Evolutionary conservation across 2,888 invertebrate genomes (phyloP), one percentile per base, ranked within the genome.

Genomic region (Tachina fera): DNA sequence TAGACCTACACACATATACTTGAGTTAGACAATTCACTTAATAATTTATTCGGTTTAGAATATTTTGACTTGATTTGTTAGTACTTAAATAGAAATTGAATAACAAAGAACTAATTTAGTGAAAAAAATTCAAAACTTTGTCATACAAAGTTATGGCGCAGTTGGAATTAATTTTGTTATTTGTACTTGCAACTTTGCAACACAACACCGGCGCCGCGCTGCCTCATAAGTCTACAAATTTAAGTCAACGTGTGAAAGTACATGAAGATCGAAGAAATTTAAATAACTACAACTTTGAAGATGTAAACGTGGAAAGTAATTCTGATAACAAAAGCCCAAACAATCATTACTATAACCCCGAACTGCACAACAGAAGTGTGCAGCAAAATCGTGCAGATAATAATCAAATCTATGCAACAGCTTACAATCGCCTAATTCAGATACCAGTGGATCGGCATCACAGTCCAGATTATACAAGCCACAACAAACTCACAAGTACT

Each of bases 271-370:
- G 80, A 5, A 49, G 43, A 19, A 71, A 63, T 45, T 76, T 84
- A n/a, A 80, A 84, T 41, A 72, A 76, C 31, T 72, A 84, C 16
- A 80, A 84, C 45, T 80, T 80, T 71, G 80, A 84, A 31, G 31
- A 31, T 9, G 53, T 56, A 14, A 43, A 75, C 1, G 11, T 22
- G 9, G 13, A 75, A 41, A 13, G 51, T 4, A 49, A 75, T 31
- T 79, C 74, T 70, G 22, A 43, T 9, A 43, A 70, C 11, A 9
- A 67, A 0, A 13, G 58, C 4, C 4, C 65, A 13, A 13, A 8
- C 8, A 0, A 53, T 6, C 45, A 63, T 1, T 4, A 45, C 16
- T n/a, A 58, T 8, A 31, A 14, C 19, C 41, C 11, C 14, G 16
- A 31, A 3, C n/a, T 43, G 13, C 1, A 41, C 1, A 10, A 41